Percentiles rank a stretch among this genome's conserved stretches.
phyloP scores from a whole-genome alignment of 2,113 vertebrate species.

The Phylloscopus trochiloides region DNA sequence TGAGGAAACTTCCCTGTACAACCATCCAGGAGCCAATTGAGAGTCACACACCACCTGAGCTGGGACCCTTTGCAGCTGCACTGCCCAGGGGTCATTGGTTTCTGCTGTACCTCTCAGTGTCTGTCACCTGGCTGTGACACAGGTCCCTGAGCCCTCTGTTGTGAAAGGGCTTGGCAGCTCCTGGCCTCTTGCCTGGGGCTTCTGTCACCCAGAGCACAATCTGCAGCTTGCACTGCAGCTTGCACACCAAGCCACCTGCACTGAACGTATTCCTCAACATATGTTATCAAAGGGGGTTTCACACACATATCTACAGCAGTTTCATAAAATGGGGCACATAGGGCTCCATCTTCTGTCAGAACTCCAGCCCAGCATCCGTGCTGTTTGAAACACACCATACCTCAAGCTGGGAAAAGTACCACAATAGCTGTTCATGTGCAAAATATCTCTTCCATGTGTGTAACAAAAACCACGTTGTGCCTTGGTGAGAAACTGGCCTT shows the following conservation, averaged over 20 bases:
- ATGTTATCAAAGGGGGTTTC: neutral
- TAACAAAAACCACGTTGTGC: fast-evolving
- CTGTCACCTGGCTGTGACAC: no score
- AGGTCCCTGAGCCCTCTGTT: fast-evolving
- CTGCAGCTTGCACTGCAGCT: neutral
- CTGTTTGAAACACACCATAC: neutral
- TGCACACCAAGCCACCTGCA: neutral
- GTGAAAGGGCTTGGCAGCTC: neutral
- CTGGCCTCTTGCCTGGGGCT: fast-evolving
- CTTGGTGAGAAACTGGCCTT: neutral
- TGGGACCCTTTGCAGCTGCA: no score
- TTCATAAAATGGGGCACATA: neutral
- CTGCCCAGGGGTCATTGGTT: fast-evolving
- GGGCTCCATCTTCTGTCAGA: neutral
- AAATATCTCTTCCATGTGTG: neutral
- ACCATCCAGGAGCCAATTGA: neutral
- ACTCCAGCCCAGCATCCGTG: fast-evolving
- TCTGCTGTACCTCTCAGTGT: neutral
- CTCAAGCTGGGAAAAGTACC: neutral
- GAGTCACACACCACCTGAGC: neutral
- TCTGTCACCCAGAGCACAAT: neutral
- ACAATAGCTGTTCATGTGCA: fast-evolving
- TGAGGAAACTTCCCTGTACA: neutral
- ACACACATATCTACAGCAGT: fast-evolving
- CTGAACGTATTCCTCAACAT: neutral